These are phyloP conservation scores for Lophius americanus DNA, from an alignment of 2,797 vertebrate species.

Conservation along the genomic window DNA sequence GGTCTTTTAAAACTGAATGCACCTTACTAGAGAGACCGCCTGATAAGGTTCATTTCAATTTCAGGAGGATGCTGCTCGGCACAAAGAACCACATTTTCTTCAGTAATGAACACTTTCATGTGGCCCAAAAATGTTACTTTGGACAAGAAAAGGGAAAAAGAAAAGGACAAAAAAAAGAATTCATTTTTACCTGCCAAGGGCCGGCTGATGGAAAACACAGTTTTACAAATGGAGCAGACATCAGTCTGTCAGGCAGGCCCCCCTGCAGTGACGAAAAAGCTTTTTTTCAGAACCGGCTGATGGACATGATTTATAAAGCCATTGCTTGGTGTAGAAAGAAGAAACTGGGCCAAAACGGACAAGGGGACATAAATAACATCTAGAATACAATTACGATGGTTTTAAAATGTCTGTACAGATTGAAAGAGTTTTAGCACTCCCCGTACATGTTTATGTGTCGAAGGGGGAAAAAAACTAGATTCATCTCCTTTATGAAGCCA, in stretches of 20 bases:
- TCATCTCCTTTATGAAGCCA: slow-evolving; percentile 53
- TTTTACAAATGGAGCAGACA: slow-evolving; percentile 46
- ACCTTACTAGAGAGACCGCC: not conserved
- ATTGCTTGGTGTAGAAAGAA: slow-evolving; percentile 30
- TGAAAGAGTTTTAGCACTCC: slow-evolving; percentile 7
- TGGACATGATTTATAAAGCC: slow-evolving; percentile 61
- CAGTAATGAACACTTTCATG: slow-evolving; percentile 23
- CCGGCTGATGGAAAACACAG: slow-evolving; percentile 50
- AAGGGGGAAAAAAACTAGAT: slow-evolving; percentile 38
- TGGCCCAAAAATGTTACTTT: slow-evolving; percentile 18
- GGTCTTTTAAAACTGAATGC: not conserved
- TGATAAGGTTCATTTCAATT: not conserved
- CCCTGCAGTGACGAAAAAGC: slow-evolving; percentile 51
- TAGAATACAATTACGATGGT: slow-evolving; percentile 3
- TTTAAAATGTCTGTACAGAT: slow-evolving; percentile 7
- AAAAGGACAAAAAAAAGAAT: not conserved
- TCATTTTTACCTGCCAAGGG: slow-evolving; percentile 40
- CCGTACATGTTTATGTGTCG: not conserved
- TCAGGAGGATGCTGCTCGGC: slow-evolving; percentile 5
- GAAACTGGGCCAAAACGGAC: slow-evolving; percentile 43
- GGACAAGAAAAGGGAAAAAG: slow-evolving; percentile 8
- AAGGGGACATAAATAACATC: slow-evolving; percentile 30
- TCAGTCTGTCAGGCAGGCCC: slow-evolving; percentile 35
- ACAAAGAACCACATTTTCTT: slow-evolving; percentile 8
- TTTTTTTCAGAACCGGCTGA: slow-evolving; percentile 45